Conservation (phyloP, 2,888 invertebrate species). For the Dicycla oo region DNA sequence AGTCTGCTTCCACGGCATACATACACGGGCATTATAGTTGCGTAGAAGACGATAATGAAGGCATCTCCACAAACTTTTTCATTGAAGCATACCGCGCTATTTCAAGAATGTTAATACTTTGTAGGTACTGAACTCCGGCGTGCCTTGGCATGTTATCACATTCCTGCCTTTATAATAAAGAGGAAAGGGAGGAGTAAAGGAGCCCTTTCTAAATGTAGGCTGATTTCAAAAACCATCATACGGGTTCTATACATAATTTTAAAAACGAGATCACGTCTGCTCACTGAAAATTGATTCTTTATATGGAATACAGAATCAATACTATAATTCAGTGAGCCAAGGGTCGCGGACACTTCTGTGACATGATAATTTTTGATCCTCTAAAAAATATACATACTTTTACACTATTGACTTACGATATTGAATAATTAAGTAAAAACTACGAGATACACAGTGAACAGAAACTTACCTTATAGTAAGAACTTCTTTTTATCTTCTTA, state of each 20-base stretch:
- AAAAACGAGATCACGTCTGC: background rate
- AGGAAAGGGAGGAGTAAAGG: background rate
- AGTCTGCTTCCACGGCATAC: background rate
- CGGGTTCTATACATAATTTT: background rate
- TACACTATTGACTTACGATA: background rate
- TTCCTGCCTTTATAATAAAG: background rate
- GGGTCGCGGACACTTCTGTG: background rate
- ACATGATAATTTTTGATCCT: background rate
- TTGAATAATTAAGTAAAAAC: background rate
- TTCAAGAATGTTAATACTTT: background rate
- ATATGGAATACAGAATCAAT: no score
- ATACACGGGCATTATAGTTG: background rate
- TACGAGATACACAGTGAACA: background rate
- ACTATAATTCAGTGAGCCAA: no score
- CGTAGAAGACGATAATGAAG: background rate
- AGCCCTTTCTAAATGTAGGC: background rate
- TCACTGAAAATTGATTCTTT: background rate
- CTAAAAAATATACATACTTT: background rate
- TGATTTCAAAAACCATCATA: background rate
- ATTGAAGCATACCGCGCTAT: background rate
- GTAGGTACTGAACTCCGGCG: background rate
- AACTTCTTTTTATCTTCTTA: constrained; percentile 91
- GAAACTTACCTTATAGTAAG: constrained; percentile 92
- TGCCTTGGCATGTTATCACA: background rate
- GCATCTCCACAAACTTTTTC: constrained; percentile 1